These are phyloP conservation scores for Eulithis testata DNA, from an alignment of 2,888 invertebrate species.

Conservation along the genomic window DNA sequence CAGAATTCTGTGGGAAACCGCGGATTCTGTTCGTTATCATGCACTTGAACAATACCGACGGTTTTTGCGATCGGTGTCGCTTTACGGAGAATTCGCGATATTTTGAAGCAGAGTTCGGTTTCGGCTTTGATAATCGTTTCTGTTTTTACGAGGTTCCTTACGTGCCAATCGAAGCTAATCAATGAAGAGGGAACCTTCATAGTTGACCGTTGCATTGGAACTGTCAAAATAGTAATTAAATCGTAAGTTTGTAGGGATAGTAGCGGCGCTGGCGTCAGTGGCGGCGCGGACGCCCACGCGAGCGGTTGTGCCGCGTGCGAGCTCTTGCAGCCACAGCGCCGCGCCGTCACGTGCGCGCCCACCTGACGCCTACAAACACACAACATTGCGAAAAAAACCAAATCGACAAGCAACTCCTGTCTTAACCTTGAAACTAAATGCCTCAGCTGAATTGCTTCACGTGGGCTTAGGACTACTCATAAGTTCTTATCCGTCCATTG, in stretches of 20 bases:
- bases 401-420: slow-evolving; percentile 71
- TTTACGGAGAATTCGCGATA: slow-evolving; percentile 60
- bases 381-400: slow-evolving; percentile 80
- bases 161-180: slow-evolving; percentile 47
- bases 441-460: slow-evolving; percentile 73
- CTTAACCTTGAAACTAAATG: slow-evolving; percentile 79
- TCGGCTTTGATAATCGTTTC: slow-evolving; percentile 39
- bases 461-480: slow-evolving; percentile 68
- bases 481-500: slow-evolving; percentile 69
- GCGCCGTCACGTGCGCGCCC: slow-evolving; percentile 79
- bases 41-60: slow-evolving; percentile 65
- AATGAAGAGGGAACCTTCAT: slow-evolving; percentile 32
- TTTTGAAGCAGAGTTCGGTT: slow-evolving; percentile 58
- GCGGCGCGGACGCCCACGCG: slow-evolving; percentile 68
- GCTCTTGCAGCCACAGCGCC: slow-evolving; percentile 57
- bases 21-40: slow-evolving; percentile 59
- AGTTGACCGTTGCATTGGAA: slow-evolving; percentile 29
- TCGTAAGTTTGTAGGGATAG: slow-evolving; percentile 33
- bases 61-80: slow-evolving; percentile 59
- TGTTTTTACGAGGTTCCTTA: slow-evolving; percentile 51
- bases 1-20: slow-evolving; percentile 79
- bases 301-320: slow-evolving; percentile 65
- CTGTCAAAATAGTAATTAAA: slow-evolving; percentile 36
- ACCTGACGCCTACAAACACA: slow-evolving; percentile 77
- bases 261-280: slow-evolving; percentile 47